These are phyloP conservation scores for Baccha elongata DNA, from an alignment of 2,888 invertebrate species.

Conservation along the genomic window DNA sequence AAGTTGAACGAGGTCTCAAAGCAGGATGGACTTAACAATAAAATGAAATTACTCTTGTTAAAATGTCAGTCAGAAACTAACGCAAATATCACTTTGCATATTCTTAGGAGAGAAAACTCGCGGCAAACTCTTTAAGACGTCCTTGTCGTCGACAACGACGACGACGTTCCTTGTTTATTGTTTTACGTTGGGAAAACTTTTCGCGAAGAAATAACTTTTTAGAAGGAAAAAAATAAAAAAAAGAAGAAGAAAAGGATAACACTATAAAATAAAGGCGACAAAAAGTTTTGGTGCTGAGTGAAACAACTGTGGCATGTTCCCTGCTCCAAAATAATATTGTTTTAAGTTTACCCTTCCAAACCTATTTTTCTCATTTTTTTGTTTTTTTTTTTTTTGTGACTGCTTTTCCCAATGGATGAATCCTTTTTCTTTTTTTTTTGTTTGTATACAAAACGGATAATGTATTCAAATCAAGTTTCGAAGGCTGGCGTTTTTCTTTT, in stretches of 20 bases:
- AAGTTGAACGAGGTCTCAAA: background rate
- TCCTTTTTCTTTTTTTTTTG: constrained; percentile 19
- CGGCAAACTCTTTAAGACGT: constrained; percentile 23
- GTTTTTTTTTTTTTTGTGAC: constrained; percentile 14
- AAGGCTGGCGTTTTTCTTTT: constrained; percentile 43
- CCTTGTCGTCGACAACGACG: constrained; percentile 2
- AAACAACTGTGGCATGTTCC: constrained; percentile 67
- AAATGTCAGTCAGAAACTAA: constrained; percentile 66
- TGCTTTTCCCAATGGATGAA: constrained; percentile 34
- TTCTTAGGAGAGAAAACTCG: constrained; percentile 42
- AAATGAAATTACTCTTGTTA: constrained; percentile 67
- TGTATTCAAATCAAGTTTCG: constrained; percentile 72
- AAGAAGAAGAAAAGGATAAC: constrained; percentile 15
- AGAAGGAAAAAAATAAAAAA: background rate
- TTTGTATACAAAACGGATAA: constrained; percentile 56
- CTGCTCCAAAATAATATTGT: constrained; percentile 52
- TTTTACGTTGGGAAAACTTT: constrained; percentile 58
- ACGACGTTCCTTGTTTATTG: constrained; percentile 33
- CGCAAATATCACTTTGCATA: constrained; percentile 70
- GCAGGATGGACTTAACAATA: constrained; percentile 34
- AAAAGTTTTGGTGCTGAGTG: constrained; percentile 46
- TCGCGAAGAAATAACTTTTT: constrained; percentile 45
- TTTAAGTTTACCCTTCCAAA: constrained; percentile 35
- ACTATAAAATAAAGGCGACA: constrained; percentile 45
- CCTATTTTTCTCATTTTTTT: constrained; percentile 12